phyloP scores from a whole-genome alignment of 2,888 invertebrate genomes.

The Sylvicola cinctus region DNA sequence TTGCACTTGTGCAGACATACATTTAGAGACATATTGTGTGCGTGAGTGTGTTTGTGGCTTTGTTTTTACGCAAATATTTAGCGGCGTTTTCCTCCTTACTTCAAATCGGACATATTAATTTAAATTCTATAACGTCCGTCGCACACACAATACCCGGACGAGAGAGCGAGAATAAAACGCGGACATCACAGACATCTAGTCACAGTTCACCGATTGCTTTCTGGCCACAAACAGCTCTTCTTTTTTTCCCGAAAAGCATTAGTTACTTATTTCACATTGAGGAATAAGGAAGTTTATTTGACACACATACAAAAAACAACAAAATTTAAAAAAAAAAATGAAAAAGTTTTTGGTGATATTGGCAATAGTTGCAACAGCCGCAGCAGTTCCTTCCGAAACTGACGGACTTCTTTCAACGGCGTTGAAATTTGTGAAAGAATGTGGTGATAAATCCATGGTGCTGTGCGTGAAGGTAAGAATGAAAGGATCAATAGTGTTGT shows the following conservation, averaged over 20 bases:
- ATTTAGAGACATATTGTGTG: no score
- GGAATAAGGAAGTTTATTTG: conserved; percentile 5
- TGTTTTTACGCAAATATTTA: no score
- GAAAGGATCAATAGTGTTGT: not conserved
- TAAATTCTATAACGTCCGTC: conserved; percentile 12
- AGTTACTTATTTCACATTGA: no score
- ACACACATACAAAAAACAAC: not conserved
- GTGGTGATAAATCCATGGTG: conserved; percentile 43
- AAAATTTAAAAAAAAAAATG: conserved; percentile 12
- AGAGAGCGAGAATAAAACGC: conserved; percentile 24
- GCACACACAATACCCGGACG: not conserved
- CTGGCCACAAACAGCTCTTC: conserved; percentile 16
- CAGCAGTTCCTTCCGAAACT: conserved; percentile 29
- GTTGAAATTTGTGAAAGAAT: conserved; percentile 46
- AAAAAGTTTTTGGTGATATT: conserved; percentile 29
- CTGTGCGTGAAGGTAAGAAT: conserved; percentile 56
- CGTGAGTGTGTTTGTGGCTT: no score
- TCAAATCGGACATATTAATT: conserved; percentile 12
- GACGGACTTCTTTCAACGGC: conserved; percentile 38
- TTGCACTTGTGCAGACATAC: no score
- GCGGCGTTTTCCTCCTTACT: no score
- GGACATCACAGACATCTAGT: conserved; percentile 23
- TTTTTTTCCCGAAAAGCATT: not conserved
- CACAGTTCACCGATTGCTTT: conserved; percentile 28
- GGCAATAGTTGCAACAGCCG: conserved; percentile 28